Percentiles rank a stretch among this genome's conserved stretches.
Evolutionary conservation across 2,888 invertebrate species (phyloP).

Genomic region (Leptopilina drosophilae): DNA sequence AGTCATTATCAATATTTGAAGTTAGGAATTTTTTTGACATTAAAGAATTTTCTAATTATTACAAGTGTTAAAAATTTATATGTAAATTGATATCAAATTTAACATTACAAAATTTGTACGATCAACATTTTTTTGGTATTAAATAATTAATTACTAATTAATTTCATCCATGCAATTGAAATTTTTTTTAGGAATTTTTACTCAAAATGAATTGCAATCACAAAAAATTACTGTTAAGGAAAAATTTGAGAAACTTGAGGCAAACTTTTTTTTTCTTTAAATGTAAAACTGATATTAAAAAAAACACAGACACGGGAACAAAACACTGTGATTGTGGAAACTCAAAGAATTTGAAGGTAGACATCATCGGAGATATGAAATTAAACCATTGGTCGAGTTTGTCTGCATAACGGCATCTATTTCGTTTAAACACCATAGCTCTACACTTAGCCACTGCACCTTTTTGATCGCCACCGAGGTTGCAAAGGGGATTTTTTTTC

Average conservation of each 20-base stretch:
- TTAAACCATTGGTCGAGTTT: constrained; percentile 66
- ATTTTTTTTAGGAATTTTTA: too few relatives aligned
- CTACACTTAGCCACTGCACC: constrained; percentile 76
- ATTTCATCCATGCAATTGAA: too few relatives aligned
- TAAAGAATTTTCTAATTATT: neutral
- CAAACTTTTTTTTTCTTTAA: neutral
- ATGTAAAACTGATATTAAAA: neutral
- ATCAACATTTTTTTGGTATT: too few relatives aligned
- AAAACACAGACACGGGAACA: constrained; percentile 28
- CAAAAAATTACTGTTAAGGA: neutral
- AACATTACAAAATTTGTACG: too few relatives aligned
- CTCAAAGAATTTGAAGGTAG: constrained; percentile 37
- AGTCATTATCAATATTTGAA: neutral
- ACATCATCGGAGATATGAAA: constrained; percentile 49
- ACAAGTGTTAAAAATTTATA: neutral
- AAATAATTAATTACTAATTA: too few relatives aligned
- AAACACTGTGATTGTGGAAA: constrained; percentile 24
- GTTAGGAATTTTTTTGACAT: neutral
- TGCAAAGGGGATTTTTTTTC: constrained; percentile 42
- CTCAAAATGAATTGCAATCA: too few relatives aligned
- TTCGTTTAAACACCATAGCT: constrained; percentile 71
- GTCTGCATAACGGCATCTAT: constrained; percentile 75
- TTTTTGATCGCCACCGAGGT: constrained; percentile 59
- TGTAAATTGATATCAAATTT: too few relatives aligned
- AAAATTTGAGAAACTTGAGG: constrained; percentile 32